Evolutionary conservation across 2,888 invertebrate genomes (phyloP), one percentile per base, ranked within the genome.

Genomic region (Cybosia mesomella): DNA sequence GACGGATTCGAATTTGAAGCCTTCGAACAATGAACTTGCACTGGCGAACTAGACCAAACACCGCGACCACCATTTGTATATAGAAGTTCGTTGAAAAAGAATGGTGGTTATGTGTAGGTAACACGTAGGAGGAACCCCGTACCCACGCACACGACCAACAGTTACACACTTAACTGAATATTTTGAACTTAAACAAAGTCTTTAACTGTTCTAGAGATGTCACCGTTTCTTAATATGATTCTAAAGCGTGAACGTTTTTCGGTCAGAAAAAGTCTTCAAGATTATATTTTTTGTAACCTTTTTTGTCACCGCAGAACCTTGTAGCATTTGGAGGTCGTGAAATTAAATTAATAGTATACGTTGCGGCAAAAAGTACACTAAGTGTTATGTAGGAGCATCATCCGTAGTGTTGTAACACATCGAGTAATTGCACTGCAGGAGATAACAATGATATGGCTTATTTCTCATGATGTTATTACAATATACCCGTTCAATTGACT

Each of bases 21-120:
- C 65, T 67, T 80, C 87, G 94, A 94, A 95, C 94, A 95, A 95
- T 94, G 94, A 95, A 94, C 94, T 92, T 93, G 92, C 90, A 91
- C 84, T 89, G 92, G 91, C 91, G 89, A 94, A 94, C 93, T 94
- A 95, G 94, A 94, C 93, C 92, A 94, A 93, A 94, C 92, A 93
- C 87, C 87, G 85, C 83, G 87, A 86, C 86, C 87, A 88, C 81
- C 84, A 87, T 88, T 89, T 84, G 89, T 89, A 90, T 90, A 90
- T 89, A 82, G 5, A 87, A 86, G 84, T 82, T 82, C 76, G 82
- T 86, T 85, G 21, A 70, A 89, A 89, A 89, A 86, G 85, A 85
- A 86, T 85, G 78, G 83, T 83, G 77, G 66, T 69, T 72, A 85
- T 85, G 81, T 80, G 77, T 76, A 81, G 79, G 85, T 79, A 70